Percentiles rank a stretch among this genome's conserved stretches.
Conservation (phyloP, 2,113 vertebrate species). For the Sterna hirundo region DNA sequence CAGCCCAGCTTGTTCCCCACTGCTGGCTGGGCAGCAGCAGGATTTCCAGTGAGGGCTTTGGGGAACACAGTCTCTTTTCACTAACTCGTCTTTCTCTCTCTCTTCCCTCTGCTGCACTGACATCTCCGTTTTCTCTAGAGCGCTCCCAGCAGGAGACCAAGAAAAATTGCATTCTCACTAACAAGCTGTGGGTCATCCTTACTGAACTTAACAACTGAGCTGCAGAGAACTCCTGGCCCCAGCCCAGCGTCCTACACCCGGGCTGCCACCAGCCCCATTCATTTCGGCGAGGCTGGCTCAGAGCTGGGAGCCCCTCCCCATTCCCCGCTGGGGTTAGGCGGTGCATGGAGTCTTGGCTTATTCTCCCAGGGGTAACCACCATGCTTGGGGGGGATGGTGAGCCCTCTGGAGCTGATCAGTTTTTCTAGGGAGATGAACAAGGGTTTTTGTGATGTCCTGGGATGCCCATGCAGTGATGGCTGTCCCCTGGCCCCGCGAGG, state of each 20-base stretch:
- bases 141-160: conserved; percentile 48
- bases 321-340: background rate
- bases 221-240: background rate
- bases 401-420: background rate
- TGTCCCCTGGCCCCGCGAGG: background rate
- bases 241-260: background rate
- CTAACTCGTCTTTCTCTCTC: conserved; percentile 45
- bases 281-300: background rate
- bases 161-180: conserved; percentile 56
- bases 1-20: background rate
- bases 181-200: conserved; percentile 51
- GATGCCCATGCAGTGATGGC: background rate
- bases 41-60: background rate
- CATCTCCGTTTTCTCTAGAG: conserved; percentile 1
- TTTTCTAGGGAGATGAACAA: background rate
- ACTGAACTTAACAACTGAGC: conserved; percentile 59
- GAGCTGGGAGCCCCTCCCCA: background rate
- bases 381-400: background rate
- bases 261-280: background rate
- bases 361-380: background rate
- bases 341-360: background rate
- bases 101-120: conserved; percentile 1
- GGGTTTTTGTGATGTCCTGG: background rate
- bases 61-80: background rate
- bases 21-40: background rate